phyloP scores from a whole-genome alignment of 2,888 invertebrate species.

The Exocentrus adspersus region DNA sequence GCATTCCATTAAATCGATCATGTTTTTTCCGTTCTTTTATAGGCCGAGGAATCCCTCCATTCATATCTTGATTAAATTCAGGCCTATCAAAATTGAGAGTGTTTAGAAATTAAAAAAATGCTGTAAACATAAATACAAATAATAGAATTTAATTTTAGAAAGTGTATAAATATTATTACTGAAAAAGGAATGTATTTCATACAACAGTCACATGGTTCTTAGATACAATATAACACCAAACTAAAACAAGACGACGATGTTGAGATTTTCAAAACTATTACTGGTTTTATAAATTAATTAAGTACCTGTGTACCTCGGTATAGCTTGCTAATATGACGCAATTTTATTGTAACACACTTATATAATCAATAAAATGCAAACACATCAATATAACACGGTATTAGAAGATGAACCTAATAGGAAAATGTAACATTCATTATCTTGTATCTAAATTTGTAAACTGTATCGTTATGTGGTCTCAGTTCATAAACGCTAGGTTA shows the following conservation, averaged over 20 bases:
- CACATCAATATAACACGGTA: conserved; percentile 17
- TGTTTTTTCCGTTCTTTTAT: conserved; percentile 91
- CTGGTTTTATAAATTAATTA: conserved; percentile 1
- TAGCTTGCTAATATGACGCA: not conserved
- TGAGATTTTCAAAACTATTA: too few species aligned
- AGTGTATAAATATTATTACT: not conserved
- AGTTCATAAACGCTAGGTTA: conserved; percentile 23
- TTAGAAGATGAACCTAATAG: conserved; percentile 16
- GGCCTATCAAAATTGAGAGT: conserved; percentile 50
- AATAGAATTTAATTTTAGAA: conserved; percentile 29
- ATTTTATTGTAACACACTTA: conserved; percentile 9
- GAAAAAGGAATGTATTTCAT: not conserved
- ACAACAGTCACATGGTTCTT: too few species aligned
- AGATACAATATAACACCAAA: not conserved
- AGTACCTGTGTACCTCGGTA: conserved; percentile 9
- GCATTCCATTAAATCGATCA: conserved; percentile 95
- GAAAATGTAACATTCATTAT: conserved; percentile 26
- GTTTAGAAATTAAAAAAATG: conserved; percentile 37
- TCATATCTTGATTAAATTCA: conserved; percentile 62
- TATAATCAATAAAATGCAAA: conserved; percentile 24
- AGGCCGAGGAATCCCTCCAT: conserved; percentile 67
- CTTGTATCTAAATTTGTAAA: conserved; percentile 32
- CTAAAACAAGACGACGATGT: not conserved
- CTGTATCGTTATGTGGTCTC: conserved; percentile 24
- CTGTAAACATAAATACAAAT: conserved; percentile 38